Percentiles rank a stretch among this genome's conserved stretches.
These are phyloP conservation scores for Ginglymostoma cirratum DNA, from an alignment of 2,113 vertebrate species.

Conservation along the genomic window DNA sequence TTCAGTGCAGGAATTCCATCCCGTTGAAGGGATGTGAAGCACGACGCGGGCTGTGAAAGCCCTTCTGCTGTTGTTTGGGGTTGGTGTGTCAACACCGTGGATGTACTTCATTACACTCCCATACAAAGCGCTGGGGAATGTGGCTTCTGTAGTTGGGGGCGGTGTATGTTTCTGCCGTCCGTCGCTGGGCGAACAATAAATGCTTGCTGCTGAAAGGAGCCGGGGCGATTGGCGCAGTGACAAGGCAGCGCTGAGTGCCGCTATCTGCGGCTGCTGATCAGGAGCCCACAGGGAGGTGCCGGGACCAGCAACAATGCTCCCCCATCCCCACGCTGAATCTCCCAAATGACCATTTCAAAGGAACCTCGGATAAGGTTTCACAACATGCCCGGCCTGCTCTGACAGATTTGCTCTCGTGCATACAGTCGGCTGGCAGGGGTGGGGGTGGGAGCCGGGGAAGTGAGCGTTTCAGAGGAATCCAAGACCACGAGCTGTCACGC, in stretches of 20 bases:
- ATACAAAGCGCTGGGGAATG: not conserved
- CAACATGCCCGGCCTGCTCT: conserved; percentile 23
- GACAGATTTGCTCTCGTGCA: not conserved
- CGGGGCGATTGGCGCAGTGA: not conserved
- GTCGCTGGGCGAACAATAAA: not conserved
- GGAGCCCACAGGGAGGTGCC: not conserved
- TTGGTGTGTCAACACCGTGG: not conserved
- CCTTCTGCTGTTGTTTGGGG: not conserved
- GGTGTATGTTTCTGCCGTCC: not conserved
- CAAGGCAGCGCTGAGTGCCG: not conserved
- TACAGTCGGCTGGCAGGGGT: not conserved
- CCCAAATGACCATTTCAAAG: conserved; percentile 34
- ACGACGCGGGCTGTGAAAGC: not conserved
- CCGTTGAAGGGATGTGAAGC: conserved; percentile 22
- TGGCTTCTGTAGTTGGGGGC: not conserved
- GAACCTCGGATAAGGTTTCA: not conserved
- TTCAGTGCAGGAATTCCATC: conserved; percentile 10
- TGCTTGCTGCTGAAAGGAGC: not conserved
- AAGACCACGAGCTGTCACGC: no score
- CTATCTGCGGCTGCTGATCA: conserved; percentile 1
- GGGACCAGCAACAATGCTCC: not conserved
- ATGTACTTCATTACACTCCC: conserved; percentile 31
- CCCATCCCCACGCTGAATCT: conserved; percentile 6
- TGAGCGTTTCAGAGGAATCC: not conserved
- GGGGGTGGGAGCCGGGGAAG: not conserved